A percentile compares a stretch with the other conserved stretches of the same genome.
These are phyloP conservation scores for Julus scandinavius DNA, from an alignment of 2,888 invertebrate species.

Conservation along the genomic window DNA sequence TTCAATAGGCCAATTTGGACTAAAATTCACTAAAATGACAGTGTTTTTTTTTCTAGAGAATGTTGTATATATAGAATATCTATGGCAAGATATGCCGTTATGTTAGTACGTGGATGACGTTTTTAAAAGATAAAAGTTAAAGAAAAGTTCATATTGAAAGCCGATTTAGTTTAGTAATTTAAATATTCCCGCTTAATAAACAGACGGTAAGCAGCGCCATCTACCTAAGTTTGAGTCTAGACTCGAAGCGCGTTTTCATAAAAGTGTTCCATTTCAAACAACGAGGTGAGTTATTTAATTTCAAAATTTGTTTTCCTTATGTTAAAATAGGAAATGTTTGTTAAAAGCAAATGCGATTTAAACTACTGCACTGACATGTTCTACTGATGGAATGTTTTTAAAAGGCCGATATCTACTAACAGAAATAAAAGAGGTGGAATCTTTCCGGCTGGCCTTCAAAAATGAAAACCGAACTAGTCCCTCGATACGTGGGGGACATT, in stretches of 20 bases:
- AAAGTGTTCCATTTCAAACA: slow-evolving; percentile 17
- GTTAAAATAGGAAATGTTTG: not conserved
- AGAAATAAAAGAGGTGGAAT: no score
- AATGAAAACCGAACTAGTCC: slow-evolving; percentile 26
- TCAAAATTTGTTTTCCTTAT: not conserved
- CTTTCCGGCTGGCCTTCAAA: slow-evolving; percentile 31
- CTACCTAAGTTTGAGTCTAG: not conserved
- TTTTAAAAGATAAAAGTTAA: no score
- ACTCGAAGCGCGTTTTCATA: not conserved
- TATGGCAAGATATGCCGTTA: no score
- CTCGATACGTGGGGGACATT: slow-evolving; percentile 42
- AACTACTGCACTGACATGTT: not conserved
- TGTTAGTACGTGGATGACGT: no score
- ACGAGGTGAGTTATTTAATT: not conserved
- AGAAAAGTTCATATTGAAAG: no score
- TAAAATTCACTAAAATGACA: no score
- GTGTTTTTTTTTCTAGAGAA: no score
- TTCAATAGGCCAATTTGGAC: no score
- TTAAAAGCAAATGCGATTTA: not conserved
- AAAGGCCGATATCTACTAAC: not conserved
- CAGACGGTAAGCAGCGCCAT: not conserved
- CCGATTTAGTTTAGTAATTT: not conserved
- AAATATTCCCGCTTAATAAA: not conserved
- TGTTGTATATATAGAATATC: no score
- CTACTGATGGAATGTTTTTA: not conserved